These are phyloP conservation scores for Phania funesta DNA, from an alignment of 2,888 invertebrate species.

Conservation along the genomic window DNA sequence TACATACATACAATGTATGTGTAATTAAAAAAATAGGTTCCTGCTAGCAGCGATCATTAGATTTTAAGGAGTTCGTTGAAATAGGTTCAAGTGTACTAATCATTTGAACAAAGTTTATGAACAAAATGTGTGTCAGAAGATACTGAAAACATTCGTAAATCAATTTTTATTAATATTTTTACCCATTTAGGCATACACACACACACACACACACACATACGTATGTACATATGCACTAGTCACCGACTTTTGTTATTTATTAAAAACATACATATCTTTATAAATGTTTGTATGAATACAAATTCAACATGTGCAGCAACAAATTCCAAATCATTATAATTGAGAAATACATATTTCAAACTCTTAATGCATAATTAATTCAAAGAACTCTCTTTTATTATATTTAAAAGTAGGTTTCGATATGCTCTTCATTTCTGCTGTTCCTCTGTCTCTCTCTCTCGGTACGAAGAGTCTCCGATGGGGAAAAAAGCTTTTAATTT, in stretches of 20 bases:
- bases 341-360: background rate
- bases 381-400: too few relatives aligned
- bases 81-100: background rate
- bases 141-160: background rate
- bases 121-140: background rate
- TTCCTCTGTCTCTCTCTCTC: too few relatives aligned
- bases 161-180: background rate
- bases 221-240: background rate
- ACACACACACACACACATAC: too few relatives aligned
- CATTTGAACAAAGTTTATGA: background rate
- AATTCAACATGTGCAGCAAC: too few relatives aligned
- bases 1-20: too few relatives aligned
- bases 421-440: too few relatives aligned
- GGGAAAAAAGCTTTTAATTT: constrained; percentile 48
- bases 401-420: too few relatives aligned
- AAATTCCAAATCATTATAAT: background rate
- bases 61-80: background rate
- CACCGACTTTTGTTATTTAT: background rate
- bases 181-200: background rate
- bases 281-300: background rate
- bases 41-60: too few relatives aligned
- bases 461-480: too few relatives aligned
- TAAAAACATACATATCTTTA: background rate
- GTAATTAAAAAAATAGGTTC: too few relatives aligned
- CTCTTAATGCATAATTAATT: too few relatives aligned